Conservation (phyloP, 2,888 invertebrate genomes). For the Poecilus cupreus region DNA sequence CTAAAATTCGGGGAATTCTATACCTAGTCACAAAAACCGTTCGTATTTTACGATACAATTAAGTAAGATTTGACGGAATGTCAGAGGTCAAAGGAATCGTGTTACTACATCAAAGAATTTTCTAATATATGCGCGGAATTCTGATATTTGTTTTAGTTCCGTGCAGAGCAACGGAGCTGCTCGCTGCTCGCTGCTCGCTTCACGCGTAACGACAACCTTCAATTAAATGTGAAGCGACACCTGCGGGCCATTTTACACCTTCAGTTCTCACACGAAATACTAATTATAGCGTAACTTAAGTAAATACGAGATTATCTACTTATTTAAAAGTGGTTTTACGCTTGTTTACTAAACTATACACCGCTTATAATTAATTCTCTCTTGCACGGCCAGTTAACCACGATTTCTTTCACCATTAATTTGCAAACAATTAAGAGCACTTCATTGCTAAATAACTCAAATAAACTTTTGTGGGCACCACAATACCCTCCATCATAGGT, state of each 20-base stretch:
- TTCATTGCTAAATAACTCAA: background rate
- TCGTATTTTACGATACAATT: conserved; percentile 21
- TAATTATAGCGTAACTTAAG: conserved; percentile 27
- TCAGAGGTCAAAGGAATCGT: conserved; percentile 13
- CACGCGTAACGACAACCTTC: conserved; percentile 17
- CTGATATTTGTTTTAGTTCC: conserved; percentile 33
- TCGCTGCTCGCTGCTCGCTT: background rate
- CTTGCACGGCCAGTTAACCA: background rate
- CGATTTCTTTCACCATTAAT: conserved; percentile 13
- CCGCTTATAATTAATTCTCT: conserved; percentile 8
- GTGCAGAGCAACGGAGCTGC: background rate
- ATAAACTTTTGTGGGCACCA: too few species aligned
- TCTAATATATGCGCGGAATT: conserved; percentile 32
- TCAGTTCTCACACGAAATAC: conserved; percentile 31
- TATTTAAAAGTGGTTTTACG: conserved; percentile 28
- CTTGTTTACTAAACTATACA: conserved; percentile 10
- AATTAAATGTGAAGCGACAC: conserved; percentile 46
- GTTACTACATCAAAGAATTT: background rate
- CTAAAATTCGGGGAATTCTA: background rate
- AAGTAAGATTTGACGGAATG: conserved; percentile 2
- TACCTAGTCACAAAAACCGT: background rate
- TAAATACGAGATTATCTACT: conserved; percentile 29
- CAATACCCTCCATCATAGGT: too few species aligned
- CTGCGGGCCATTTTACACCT: conserved; percentile 42
- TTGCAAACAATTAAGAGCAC: background rate